Base-by-base conservation (phyloP, 2,113 vertebrate species). In the Cochlearius cochlearius region DNA sequence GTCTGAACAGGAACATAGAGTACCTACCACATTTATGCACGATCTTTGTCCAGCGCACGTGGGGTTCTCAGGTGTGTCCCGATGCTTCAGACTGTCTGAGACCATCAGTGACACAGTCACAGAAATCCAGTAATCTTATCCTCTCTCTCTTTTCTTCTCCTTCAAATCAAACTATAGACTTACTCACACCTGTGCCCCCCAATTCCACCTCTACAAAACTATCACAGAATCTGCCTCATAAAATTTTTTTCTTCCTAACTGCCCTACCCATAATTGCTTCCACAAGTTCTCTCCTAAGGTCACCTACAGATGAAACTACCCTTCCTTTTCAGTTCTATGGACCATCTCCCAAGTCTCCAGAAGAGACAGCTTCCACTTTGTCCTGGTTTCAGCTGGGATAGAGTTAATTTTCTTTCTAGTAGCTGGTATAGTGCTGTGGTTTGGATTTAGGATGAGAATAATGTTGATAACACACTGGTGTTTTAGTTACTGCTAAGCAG, bases 11-110 rank as follows among this genome's bases (percentile, higher is more conserved):
- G 20, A 80, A 69, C 27, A 34, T 11, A 30, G 12, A 74, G 15
- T 58, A 85, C 27, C 10, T 66, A 41, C 21, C 0, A 0, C 39
- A 36, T 47, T 56, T 49, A 43, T 9, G 38, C 9, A 52, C 19
- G 34, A 66, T 39, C 49, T 77, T 45, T 39, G 55, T 34, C 23
- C 55, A 39, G 36, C 0, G 7, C 50, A 84, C 10, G 3, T 0
- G 1, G n/a, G 25, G 77, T 73, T 59, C 23, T 77, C n/a, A 38
- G 16, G n/a, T 12, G 10, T 23, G 36, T 23, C 13, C 5, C 23
- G 39, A 8, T 8, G 39, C n/a, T 80, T 80, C 64, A 15, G 5
- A 43, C 41, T 15, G 15, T 43, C 41, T 43, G 41, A 43, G 41
- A 43, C 41, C 41, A 43, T 43, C 41, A 15, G 41, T 43, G 15